These are phyloP conservation scores for Amphipyra tragopoginis DNA, from an alignment of 2,888 invertebrate genomes.

Conservation along the genomic window DNA sequence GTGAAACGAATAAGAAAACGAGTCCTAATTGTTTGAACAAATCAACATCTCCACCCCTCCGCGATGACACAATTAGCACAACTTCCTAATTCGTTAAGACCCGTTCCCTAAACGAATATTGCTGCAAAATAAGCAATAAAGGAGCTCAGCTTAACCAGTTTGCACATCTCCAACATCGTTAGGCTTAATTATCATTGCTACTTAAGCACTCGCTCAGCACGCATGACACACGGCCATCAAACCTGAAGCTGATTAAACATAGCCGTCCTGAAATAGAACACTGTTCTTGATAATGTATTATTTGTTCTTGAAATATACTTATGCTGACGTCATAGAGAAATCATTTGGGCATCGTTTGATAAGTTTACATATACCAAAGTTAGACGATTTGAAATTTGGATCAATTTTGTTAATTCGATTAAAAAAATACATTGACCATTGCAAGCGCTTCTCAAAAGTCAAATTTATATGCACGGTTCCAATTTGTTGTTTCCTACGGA, in stretches of 20 bases:
- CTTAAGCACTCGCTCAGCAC: conserved; percentile 71
- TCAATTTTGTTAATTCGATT: conserved; percentile 43
- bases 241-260: conserved; percentile 15
- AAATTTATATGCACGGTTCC: no score
- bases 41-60: conserved; percentile 61
- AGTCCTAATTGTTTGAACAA: conserved; percentile 67
- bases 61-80: conserved; percentile 73
- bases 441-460: no score
- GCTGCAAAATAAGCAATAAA: conserved; percentile 84
- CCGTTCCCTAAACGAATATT: conserved; percentile 79
- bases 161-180: conserved; percentile 83
- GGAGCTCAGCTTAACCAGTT: conserved; percentile 81
- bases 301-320: conserved; percentile 2
- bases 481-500: no score
- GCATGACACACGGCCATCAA: conserved; percentile 62
- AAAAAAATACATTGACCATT: no score
- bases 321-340: conserved; percentile 46
- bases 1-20: no score
- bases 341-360: conserved; percentile 53
- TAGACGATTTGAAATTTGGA: conserved; percentile 25
- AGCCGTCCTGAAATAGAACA: not conserved
- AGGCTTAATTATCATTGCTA: conserved; percentile 85
- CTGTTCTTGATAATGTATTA: not conserved
- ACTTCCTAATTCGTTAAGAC: conserved; percentile 81
- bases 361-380: conserved; percentile 52